Evolutionary conservation across 2,888 invertebrate species (phyloP), one percentile per base, ranked within the genome.

Genomic region (Callosobruchus maculatus): DNA sequence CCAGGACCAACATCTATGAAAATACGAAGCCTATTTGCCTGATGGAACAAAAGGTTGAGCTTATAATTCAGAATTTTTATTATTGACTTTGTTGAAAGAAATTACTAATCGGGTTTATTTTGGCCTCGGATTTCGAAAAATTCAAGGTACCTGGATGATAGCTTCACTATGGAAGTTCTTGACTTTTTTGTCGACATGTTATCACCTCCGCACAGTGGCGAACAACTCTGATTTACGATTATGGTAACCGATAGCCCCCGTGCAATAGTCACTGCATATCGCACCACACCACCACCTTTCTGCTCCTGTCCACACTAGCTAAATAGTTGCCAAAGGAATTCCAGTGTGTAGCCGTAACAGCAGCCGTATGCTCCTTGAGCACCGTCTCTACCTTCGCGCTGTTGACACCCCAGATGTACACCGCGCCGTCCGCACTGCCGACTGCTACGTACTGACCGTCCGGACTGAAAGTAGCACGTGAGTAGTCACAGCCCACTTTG

Each of bases 401-500:
- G 73, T 90, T 88, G 30, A 94, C 91, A 86, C 95, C 95, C 98
- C 99, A 99, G 70, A 99, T 92, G 86, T 93, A 98, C 72, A 97
- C 92, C 21, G 93, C 90, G 26, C 99, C 98, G 87, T 99, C 98
- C 0, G 93, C 91, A 9, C 97, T 96, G 49, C 99, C 99, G 72
- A 95, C 97, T 7, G 97, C 93, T 71, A 97, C 92, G 86, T 96
- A 94, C 79, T 94, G 92, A 7, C 94, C 96, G 86, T 95, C 95
- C 66, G 97, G 96, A 82, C 97, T 97, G 87, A 98, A 97, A 71
- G 94, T 92, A 20, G 97, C 97, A 81, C 98, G 90, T 31, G 96
- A 92, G 93, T 95, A 98, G 89, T 99, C 98, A 88, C 95, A 96
- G 77, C 96, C 95, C 77, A 98, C 94, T 89, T 97, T 97, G 88